Conservation (phyloP, 2,113 vertebrate species). For the Stomatorhinus ivindoensis region DNA sequence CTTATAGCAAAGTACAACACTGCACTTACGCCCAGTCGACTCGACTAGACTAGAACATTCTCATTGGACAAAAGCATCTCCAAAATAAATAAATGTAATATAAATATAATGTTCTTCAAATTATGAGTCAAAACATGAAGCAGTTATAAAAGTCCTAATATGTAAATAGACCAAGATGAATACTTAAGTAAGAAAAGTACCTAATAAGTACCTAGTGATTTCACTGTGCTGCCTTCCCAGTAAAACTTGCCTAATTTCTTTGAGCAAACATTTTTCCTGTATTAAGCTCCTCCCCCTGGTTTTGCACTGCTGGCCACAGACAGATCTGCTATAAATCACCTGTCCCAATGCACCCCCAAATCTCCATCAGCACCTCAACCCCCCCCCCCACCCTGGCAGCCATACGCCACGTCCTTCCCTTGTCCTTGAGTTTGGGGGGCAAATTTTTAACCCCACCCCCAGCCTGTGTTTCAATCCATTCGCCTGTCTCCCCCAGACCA, state of each 20-base stretch:
- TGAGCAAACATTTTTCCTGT: conserved; percentile 1
- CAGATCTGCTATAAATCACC: conserved; percentile 21
- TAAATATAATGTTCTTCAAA: neutral
- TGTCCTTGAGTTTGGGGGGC: conserved; percentile 8
- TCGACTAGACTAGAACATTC: neutral
- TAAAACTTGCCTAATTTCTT: conserved; percentile 4
- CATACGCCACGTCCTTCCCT: conserved; percentile 10
- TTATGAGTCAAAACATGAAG: neutral
- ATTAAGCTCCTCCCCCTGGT: neutral
- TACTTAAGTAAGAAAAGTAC: neutral
- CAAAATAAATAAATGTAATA: neutral
- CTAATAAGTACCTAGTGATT: neutral
- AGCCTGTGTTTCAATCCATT: neutral
- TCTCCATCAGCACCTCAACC: neutral
- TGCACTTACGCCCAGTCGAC: neutral
- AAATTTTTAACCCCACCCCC: neutral
- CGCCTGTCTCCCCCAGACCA: neutral
- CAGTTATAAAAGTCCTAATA: neutral
- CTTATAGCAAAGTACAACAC: neutral
- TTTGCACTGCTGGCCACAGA: conserved; percentile 4
- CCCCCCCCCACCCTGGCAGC: neutral
- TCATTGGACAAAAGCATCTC: neutral
- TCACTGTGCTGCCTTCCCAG: neutral
- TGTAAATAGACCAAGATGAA: neutral
- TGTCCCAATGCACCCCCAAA: neutral